phyloP scores from a whole-genome alignment of 2,888 invertebrate genomes.

The Drosophila birchii region DNA sequence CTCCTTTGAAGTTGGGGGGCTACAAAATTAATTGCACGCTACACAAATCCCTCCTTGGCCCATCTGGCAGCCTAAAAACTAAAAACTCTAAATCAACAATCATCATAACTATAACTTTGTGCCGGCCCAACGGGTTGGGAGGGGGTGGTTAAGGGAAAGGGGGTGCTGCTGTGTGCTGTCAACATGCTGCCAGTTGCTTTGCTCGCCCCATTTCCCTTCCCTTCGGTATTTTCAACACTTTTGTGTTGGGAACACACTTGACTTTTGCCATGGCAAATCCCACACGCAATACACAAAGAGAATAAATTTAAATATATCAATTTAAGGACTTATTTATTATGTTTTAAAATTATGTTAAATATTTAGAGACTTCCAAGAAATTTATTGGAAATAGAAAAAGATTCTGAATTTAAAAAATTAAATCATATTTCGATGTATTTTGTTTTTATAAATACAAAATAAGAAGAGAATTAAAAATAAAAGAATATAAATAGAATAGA shows the following conservation, averaged over 20 bases:
- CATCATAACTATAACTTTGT: slow-evolving; percentile 75
- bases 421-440: too few relatives aligned
- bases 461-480: too few relatives aligned
- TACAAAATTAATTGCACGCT: slow-evolving; percentile 76
- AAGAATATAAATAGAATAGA: too few relatives aligned
- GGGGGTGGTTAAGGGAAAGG: background rate
- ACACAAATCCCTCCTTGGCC: slow-evolving; percentile 56
- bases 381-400: too few relatives aligned
- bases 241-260: slow-evolving; percentile 60
- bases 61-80: slow-evolving; percentile 48
- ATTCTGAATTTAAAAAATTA: too few relatives aligned
- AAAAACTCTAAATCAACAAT: slow-evolving; percentile 78
- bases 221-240: slow-evolving; percentile 50
- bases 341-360: background rate
- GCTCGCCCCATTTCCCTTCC: slow-evolving; percentile 42
- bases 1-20: slow-evolving; percentile 69
- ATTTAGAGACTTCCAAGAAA: background rate
- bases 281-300: slow-evolving; percentile 37
- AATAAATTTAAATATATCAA: slow-evolving; percentile 5
- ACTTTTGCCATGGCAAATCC: slow-evolving; percentile 60
- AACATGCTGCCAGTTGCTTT: slow-evolving; percentile 63
- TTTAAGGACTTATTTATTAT: background rate
- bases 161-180: slow-evolving; percentile 48
- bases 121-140: slow-evolving; percentile 4
- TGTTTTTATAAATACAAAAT: too few relatives aligned